phyloP scores from a whole-genome alignment of 2,888 invertebrate species.

The Acleris holmiana region DNA sequence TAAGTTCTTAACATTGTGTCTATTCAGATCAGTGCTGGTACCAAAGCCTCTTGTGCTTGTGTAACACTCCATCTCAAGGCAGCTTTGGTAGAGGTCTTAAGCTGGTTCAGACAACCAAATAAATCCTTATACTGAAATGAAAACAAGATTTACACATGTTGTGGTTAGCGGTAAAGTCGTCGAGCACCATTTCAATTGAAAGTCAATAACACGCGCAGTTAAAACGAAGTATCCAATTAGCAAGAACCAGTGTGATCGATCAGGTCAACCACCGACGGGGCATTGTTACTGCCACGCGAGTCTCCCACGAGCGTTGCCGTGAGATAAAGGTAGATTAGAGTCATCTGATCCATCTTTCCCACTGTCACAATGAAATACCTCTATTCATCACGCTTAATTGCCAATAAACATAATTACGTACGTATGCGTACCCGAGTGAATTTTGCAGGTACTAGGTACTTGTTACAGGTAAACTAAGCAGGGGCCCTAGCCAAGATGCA shows the following conservation, averaged over 20 bases:
- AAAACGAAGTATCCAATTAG: slow-evolving; percentile 1
- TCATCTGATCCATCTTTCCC: slow-evolving; percentile 25
- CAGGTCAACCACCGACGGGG: neutral
- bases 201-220: neutral
- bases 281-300: neutral
- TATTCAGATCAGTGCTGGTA: slow-evolving; percentile 54
- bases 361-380: slow-evolving; percentile 26
- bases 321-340: slow-evolving; percentile 12
- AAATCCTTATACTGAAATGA: neutral
- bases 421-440: too few relatives aligned
- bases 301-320: slow-evolving; percentile 16
- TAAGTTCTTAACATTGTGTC: slow-evolving; percentile 62
- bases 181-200: neutral
- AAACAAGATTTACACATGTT: neutral
- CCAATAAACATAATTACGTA: neutral
- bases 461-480: neutral
- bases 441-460: too few relatives aligned
- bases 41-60: slow-evolving; percentile 39
- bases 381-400: slow-evolving; percentile 24
- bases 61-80: slow-evolving; percentile 39
- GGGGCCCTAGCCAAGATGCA: too few relatives aligned
- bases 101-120: neutral
- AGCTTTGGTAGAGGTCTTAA: neutral
- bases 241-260: slow-evolving; percentile 8
- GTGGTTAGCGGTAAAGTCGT: neutral